Evolutionary conservation across 2,113 vertebrate species (phyloP).

Genomic region (Anthoscopus minutus): DNA sequence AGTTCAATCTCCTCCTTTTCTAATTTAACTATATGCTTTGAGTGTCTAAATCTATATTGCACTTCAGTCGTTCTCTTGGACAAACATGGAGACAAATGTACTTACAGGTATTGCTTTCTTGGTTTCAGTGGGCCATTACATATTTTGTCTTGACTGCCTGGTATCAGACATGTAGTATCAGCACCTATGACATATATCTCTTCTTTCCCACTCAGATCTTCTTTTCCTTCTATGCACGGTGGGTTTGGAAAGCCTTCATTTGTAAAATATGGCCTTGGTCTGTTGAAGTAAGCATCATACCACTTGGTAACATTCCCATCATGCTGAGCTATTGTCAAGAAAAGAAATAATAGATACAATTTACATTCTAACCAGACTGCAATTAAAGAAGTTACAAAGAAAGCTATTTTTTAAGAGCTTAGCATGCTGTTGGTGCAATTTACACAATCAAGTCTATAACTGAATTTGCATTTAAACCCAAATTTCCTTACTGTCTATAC

Average conservation of each 20-base stretch:
- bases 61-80: not conserved
- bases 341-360: not conserved
- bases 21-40: not conserved
- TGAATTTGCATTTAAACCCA: not conserved
- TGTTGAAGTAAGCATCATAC: conserved; percentile 84
- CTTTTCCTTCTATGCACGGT: conserved; percentile 67
- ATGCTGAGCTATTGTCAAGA: conserved; percentile 78
- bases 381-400: not conserved
- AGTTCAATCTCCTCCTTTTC: not conserved
- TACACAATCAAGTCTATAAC: not conserved
- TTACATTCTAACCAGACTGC: not conserved
- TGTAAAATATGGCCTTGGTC: conserved; percentile 86
- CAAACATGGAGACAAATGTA: not conserved
- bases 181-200: conserved; percentile 86
- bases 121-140: conserved; percentile 96
- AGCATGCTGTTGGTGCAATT: not conserved
- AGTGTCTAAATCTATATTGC: not conserved
- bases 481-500: not conserved
- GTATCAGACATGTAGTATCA: conserved; percentile 75
- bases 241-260: conserved; percentile 90
- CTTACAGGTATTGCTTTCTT: conserved; percentile 90
- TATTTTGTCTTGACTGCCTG: conserved; percentile 75
- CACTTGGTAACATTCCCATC: conserved; percentile 87
- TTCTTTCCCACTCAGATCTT: conserved; percentile 54
- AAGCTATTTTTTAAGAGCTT: not conserved